Evolutionary conservation across 2,797 vertebrate genomes (phyloP).

Genomic region (Eulemur mongoz): DNA sequence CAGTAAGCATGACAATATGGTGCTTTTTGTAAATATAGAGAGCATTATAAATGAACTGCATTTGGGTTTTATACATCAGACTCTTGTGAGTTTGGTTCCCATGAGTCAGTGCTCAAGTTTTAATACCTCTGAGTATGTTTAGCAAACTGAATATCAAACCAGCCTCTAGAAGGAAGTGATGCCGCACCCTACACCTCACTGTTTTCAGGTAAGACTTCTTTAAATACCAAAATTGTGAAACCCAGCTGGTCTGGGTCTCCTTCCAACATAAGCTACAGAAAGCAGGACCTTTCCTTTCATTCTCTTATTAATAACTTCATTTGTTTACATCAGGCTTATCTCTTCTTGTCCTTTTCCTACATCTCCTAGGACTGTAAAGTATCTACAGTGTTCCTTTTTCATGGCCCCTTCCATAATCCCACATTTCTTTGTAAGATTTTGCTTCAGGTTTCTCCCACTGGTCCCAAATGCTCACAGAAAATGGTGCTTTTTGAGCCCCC

Average conservation of each 20-base stretch:
- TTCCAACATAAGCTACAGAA: not conserved
- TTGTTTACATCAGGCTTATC: not conserved
- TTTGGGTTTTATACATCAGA: not conserved
- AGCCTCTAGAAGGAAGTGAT: not conserved
- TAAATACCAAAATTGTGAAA: not conserved
- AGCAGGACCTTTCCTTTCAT: not conserved
- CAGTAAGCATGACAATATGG: not conserved
- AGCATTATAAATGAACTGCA: not conserved
- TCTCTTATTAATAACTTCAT: not conserved
- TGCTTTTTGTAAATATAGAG: not conserved
- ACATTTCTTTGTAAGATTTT: not conserved
- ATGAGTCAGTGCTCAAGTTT: not conserved
- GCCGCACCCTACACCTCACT: not conserved
- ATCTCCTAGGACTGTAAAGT: not conserved
- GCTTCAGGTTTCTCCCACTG: not conserved
- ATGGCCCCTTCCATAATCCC: not conserved
- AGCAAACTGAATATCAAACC: constrained; percentile 8
- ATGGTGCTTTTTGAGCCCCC: not conserved
- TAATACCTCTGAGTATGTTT: not conserved
- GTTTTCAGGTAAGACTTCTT: not conserved
- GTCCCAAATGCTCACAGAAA: not conserved
- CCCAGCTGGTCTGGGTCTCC: not conserved
- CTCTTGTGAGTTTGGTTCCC: constrained; percentile 8
- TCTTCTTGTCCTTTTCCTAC: not conserved
- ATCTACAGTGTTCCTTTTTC: not conserved